Conservation (phyloP, 2,888 invertebrate genomes). For the Dione juno region DNA sequence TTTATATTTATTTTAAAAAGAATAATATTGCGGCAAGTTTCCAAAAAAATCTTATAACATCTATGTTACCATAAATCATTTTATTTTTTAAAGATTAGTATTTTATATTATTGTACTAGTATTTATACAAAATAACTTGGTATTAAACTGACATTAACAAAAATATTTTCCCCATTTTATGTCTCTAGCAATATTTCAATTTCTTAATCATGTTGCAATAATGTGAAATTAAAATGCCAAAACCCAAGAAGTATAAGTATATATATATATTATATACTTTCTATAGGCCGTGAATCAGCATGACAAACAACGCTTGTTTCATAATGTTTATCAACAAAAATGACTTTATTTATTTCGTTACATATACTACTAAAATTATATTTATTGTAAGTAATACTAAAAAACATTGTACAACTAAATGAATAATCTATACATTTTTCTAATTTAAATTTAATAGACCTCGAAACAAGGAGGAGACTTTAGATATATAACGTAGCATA, state of each 20-base stretch:
- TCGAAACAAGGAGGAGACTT: no score
- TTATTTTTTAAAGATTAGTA: no score
- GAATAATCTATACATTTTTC: not conserved
- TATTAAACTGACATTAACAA: no score
- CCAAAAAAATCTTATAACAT: not conserved
- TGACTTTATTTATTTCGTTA: not conserved
- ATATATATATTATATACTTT: not conserved
- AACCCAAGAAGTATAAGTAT: not conserved
- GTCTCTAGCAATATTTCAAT: conserved; percentile 16
- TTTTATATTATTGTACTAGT: no score
- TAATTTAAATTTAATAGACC: no score
- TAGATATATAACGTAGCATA: no score
- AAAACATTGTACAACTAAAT: not conserved
- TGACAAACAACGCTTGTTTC: conserved; percentile 6
- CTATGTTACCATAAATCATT: no score
- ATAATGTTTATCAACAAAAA: conserved; percentile 27
- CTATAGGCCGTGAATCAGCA: conserved; percentile 1
- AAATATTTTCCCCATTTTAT: conserved; percentile 11
- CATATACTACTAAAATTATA: not conserved
- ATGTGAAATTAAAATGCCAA: conserved; percentile 14
- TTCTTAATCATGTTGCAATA: conserved; percentile 32
- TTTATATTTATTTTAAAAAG: not conserved
- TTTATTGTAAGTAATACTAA: not conserved
- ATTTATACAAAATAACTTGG: no score
- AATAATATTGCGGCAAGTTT: not conserved